Conservation (phyloP, 2,888 invertebrate genomes). For the Drosophila longiperda region DNA sequence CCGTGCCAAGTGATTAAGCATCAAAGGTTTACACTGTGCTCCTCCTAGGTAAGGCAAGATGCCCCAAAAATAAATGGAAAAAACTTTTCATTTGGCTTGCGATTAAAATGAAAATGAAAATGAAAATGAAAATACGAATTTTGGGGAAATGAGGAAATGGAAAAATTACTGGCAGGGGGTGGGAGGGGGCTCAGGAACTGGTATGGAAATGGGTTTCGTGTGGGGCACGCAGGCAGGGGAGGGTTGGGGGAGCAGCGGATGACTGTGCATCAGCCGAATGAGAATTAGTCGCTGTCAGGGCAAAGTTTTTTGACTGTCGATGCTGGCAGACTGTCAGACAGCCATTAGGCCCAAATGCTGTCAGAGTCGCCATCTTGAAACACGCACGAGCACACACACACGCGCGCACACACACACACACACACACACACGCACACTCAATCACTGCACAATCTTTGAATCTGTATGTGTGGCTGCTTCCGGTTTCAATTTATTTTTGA, state of each 20-base stretch:
- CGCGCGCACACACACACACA: neutral
- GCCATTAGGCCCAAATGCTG: slow-evolving; percentile 75
- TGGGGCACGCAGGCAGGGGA: neutral
- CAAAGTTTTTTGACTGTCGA: slow-evolving; percentile 51
- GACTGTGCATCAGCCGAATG: slow-evolving; percentile 51
- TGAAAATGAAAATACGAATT: neutral
- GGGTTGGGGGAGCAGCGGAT: neutral
- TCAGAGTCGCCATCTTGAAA: slow-evolving; percentile 74
- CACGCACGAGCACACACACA: slow-evolving; percentile 55
- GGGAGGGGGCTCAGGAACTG: neutral
- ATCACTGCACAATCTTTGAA: neutral
- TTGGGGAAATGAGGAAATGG: slow-evolving; percentile 1
- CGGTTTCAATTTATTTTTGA: slow-evolving; percentile 67
- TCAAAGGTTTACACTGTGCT: slow-evolving; percentile 57
- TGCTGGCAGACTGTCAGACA: slow-evolving; percentile 53
- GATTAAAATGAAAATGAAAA: slow-evolving; percentile 71
- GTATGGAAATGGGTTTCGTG: slow-evolving; percentile 32
- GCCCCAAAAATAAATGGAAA: slow-evolving; percentile 71
- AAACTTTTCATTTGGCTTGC: slow-evolving; percentile 75
- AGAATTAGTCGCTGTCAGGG: slow-evolving; percentile 69
- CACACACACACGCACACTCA: neutral
- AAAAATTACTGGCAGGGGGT: neutral
- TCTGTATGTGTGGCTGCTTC: slow-evolving; percentile 38
- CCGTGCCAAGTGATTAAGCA: slow-evolving; percentile 67
- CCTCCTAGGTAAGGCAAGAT: slow-evolving; percentile 49